phyloP scores from a whole-genome alignment of 2,888 invertebrate genomes.

The Lochmaea crataegi region DNA sequence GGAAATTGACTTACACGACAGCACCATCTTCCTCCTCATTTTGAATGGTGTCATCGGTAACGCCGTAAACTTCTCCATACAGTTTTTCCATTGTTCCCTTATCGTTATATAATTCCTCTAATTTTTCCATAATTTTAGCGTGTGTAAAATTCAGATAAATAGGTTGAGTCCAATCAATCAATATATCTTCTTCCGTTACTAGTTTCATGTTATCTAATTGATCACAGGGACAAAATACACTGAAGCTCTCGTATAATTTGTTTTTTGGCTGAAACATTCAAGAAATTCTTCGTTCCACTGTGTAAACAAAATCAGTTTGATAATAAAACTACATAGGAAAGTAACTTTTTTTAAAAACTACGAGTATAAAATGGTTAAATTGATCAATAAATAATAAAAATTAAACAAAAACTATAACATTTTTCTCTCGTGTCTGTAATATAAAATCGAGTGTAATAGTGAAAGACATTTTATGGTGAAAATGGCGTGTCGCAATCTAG shows the following conservation, averaged over 20 bases:
- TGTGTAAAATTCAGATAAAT: constrained; percentile 90
- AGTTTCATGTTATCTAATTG: constrained; percentile 78
- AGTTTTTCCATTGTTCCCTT: constrained; percentile 77
- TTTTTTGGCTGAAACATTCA: constrained; percentile 77
- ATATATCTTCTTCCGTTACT: constrained; percentile 79
- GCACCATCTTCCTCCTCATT: constrained; percentile 65
- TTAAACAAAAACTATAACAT: background rate
- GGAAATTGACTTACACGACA: constrained; percentile 69
- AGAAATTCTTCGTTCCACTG: background rate
- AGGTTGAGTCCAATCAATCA: constrained; percentile 84
- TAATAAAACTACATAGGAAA: too few species aligned
- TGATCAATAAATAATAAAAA: too few species aligned
- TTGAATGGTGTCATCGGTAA: constrained; percentile 71
- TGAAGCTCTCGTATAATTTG: constrained; percentile 84
- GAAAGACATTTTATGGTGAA: constrained; percentile 11
- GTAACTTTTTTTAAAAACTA: too few species aligned
- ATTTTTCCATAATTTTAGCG: constrained; percentile 80
- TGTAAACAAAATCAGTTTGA: too few species aligned
- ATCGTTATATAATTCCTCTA: constrained; percentile 77
- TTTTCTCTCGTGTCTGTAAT: background rate
- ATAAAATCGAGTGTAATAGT: background rate
- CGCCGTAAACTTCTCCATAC: constrained; percentile 83
- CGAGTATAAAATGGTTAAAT: too few species aligned
- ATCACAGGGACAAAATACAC: constrained; percentile 85
- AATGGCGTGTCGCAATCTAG: constrained; percentile 29